These are phyloP conservation scores for Drosophila meridionalis DNA, from an alignment of 2,888 invertebrate species.

Conservation along the genomic window DNA sequence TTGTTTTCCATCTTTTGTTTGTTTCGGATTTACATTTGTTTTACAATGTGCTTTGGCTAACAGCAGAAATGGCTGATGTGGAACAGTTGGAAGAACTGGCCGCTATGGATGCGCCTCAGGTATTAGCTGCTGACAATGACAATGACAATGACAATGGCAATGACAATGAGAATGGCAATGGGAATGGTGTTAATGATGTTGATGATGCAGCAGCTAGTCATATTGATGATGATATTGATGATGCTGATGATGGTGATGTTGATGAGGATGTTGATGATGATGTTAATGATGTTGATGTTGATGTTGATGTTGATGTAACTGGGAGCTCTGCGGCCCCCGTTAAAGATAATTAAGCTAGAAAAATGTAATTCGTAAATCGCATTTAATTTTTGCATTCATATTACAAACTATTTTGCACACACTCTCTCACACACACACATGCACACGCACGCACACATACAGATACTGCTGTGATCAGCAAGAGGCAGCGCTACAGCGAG, in stretches of 20 bases:
- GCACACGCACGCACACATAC: constrained; percentile 3
- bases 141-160: constrained; percentile 35
- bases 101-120: constrained; percentile 57
- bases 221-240: constrained; percentile 27
- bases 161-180: constrained; percentile 21
- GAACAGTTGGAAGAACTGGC: constrained; percentile 52
- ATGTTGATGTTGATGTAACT: constrained; percentile 40
- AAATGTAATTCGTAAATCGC: constrained; percentile 52
- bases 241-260: constrained; percentile 33
- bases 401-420: constrained; percentile 32
- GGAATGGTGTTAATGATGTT: constrained; percentile 37
- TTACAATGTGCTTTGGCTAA: constrained; percentile 51
- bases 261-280: constrained; percentile 28
- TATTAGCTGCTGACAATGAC: constrained; percentile 48
- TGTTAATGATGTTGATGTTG: constrained; percentile 24
- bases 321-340: constrained; percentile 43
- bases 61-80: constrained; percentile 53
- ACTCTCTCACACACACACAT: constrained; percentile 22
- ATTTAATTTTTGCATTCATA: constrained; percentile 41
- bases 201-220: constrained; percentile 37
- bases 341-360: constrained; percentile 54
- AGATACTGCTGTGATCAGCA: constrained; percentile 56
- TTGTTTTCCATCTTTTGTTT: constrained; percentile 56
- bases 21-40: constrained; percentile 59
- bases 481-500: constrained; percentile 65